Evolutionary conservation across 2,888 invertebrate species (phyloP).

Genomic region (Agrochola litura): DNA sequence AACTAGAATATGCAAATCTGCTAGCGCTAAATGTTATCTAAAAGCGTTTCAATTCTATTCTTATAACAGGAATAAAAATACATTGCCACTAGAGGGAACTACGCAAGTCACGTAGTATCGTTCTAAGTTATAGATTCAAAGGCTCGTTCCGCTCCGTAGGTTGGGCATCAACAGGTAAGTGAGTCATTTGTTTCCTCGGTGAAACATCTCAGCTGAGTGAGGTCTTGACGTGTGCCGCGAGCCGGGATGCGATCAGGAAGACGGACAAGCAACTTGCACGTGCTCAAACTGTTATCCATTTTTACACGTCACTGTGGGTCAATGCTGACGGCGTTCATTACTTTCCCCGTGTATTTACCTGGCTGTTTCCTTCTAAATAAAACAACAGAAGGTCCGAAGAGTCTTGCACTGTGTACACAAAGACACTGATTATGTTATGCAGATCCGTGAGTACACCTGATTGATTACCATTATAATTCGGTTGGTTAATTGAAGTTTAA

Average conservation of each 20-base stretch:
- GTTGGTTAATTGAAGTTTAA: conserved; percentile 57
- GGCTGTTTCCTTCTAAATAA: conserved; percentile 3
- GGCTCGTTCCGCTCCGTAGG: conserved; percentile 73
- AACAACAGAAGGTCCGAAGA: conserved; percentile 6
- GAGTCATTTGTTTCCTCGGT: conserved; percentile 83
- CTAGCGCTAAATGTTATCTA: conserved; percentile 58
- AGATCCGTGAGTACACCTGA: conserved; percentile 40
- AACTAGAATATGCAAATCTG: conserved; percentile 62
- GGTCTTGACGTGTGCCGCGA: conserved; percentile 75
- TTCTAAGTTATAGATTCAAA: conserved; percentile 73
- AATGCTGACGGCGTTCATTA: conserved; percentile 39
- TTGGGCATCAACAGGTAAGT: conserved; percentile 86
- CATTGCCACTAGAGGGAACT: conserved; percentile 70
- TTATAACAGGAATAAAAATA: conserved; percentile 76
- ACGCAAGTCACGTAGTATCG: conserved; percentile 79
- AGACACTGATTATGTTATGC: conserved; percentile 16
- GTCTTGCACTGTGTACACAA: conserved; percentile 9
- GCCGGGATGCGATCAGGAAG: conserved; percentile 61
- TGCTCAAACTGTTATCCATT: conserved; percentile 62
- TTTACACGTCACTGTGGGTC: conserved; percentile 62
- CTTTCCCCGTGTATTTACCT: conserved; percentile 27
- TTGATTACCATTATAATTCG: conserved; percentile 57
- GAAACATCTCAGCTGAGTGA: conserved; percentile 80
- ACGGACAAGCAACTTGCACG: conserved; percentile 70
- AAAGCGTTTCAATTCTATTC: conserved; percentile 72